Percentiles rank a stretch among this genome's conserved stretches.
These are phyloP conservation scores for Sesamia nonagrioides DNA, from an alignment of 1,140 invertebrate genomes.

Conservation along the genomic window DNA sequence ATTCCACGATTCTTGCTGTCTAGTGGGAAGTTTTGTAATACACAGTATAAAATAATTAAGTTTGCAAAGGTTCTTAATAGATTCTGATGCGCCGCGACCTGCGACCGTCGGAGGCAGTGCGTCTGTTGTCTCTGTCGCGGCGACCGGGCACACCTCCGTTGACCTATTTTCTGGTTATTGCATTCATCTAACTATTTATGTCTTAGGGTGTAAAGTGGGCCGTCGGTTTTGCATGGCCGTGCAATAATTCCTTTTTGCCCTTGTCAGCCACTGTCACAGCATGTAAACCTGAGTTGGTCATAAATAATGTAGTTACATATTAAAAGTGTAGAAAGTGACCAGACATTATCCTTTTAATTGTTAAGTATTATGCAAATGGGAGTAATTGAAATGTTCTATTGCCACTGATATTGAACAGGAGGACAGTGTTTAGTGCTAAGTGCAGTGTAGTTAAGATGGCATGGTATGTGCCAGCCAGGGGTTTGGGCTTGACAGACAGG, in stretches of 20 bases:
- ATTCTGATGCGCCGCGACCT: constrained; percentile 71
- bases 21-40: constrained; percentile 45
- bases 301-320: constrained; percentile 16
- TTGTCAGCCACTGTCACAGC: constrained; percentile 32
- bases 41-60: constrained; percentile 68
- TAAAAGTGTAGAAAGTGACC: constrained; percentile 38
- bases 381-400: constrained; percentile 40
- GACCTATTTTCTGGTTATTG: constrained; percentile 87
- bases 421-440: constrained; percentile 51
- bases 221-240: constrained; percentile 72
- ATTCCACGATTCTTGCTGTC: constrained; percentile 45
- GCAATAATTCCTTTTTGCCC: constrained; percentile 57
- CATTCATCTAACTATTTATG: constrained; percentile 85
- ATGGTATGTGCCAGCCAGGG: constrained; percentile 53
- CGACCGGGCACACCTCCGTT: constrained; percentile 82
- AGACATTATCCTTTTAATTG: constrained; percentile 22
- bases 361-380: constrained; percentile 28
- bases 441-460: constrained; percentile 61
- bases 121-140: constrained; percentile 76
- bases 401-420: constrained; percentile 33
- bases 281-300: constrained; percentile 3
- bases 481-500: constrained; percentile 56
- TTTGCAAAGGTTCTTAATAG: constrained; percentile 75
- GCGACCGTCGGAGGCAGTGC: constrained; percentile 71
- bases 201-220: constrained; percentile 80